These are phyloP conservation scores for Adoxophyes honmai DNA, from an alignment of 1,140 invertebrate species.

Conservation along the genomic window DNA sequence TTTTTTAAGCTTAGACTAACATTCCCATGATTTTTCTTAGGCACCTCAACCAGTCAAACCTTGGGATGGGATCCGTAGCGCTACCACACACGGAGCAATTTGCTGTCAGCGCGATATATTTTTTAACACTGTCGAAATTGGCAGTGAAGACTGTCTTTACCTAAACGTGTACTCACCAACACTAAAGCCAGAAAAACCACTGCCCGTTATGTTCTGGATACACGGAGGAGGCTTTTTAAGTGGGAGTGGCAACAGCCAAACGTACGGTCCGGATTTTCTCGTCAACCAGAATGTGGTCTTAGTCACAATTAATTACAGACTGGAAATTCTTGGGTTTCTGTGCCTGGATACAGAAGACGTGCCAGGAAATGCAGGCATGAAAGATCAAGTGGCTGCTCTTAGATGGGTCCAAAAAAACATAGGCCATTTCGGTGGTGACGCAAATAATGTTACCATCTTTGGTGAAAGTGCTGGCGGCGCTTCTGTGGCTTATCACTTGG, in stretches of 20 bases:
- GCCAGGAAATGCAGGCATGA: conserved; percentile 29
- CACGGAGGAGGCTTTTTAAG: conserved; percentile 61
- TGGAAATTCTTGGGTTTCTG: conserved; percentile 76
- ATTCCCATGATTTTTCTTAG: conserved; percentile 26
- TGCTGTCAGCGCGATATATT: conserved; percentile 29
- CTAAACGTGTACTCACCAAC: conserved; percentile 43
- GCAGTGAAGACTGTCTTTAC: conserved; percentile 53
- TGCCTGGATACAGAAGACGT: conserved; percentile 49
- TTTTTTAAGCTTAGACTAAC: background rate
- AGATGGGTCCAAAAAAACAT: conserved; percentile 20
- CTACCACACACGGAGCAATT: conserved; percentile 63
- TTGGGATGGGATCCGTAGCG: conserved; percentile 75
- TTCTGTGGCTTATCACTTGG: conserved; percentile 72
- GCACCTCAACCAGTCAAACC: conserved; percentile 68
- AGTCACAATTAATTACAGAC: conserved; percentile 82
- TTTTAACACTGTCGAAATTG: conserved; percentile 10
- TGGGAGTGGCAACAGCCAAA: conserved; percentile 19
- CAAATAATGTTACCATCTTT: conserved; percentile 83
- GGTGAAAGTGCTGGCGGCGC: conserved; percentile 81
- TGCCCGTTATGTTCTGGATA: conserved; percentile 65
- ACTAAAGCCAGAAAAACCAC: conserved; percentile 23
- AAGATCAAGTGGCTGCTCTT: conserved; percentile 23
- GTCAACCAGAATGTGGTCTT: conserved; percentile 78
- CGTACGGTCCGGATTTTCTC: conserved; percentile 78
- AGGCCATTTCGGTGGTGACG: conserved; percentile 81